Conservation (phyloP, 1,140 invertebrate genomes). For the Carcinoscorpius rotundicauda region DNA sequence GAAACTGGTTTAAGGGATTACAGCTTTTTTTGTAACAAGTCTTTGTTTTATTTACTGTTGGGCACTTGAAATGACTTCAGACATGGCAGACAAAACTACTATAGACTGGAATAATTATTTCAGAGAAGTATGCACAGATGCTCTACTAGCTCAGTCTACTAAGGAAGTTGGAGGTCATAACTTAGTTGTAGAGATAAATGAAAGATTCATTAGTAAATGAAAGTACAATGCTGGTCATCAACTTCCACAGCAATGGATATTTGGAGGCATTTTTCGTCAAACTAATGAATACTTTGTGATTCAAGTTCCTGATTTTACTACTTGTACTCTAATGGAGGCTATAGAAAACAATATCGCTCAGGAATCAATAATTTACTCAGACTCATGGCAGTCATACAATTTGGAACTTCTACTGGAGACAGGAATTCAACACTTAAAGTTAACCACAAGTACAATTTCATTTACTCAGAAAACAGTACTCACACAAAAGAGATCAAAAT, state of each 20-base stretch:
- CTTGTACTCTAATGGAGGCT: not conserved
- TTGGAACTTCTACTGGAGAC: too few relatives aligned
- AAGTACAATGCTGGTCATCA: slow-evolving; percentile 6
- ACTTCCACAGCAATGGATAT: slow-evolving; percentile 8
- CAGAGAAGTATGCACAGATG: slow-evolving; percentile 5
- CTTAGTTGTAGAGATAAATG: slow-evolving; percentile 8
- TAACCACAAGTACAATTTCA: too few relatives aligned
- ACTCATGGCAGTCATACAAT: too few relatives aligned
- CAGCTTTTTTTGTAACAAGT: slow-evolving; percentile 1
- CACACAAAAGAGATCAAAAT: too few relatives aligned
- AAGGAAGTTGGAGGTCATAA: slow-evolving; percentile 8
- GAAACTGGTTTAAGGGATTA: too few relatives aligned
- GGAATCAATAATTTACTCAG: too few relatives aligned
- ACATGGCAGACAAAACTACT: slow-evolving; percentile 1
- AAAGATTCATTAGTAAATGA: slow-evolving; percentile 8
- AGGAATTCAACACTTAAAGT: too few relatives aligned
- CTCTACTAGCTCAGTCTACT: not conserved
- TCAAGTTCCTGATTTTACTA: slow-evolving; percentile 5
- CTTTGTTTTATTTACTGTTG: slow-evolving; percentile 10
- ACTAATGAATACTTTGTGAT: slow-evolving; percentile 6
- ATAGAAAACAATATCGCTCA: slow-evolving; percentile 2
- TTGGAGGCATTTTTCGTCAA: slow-evolving; percentile 4
- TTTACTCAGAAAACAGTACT: too few relatives aligned
- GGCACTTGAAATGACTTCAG: slow-evolving; percentile 8
- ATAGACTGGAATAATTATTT: slow-evolving; percentile 10